These are phyloP conservation scores for Pipistrellus kuhlii DNA, from an alignment of 2,797 vertebrate genomes.

Conservation along the genomic window DNA sequence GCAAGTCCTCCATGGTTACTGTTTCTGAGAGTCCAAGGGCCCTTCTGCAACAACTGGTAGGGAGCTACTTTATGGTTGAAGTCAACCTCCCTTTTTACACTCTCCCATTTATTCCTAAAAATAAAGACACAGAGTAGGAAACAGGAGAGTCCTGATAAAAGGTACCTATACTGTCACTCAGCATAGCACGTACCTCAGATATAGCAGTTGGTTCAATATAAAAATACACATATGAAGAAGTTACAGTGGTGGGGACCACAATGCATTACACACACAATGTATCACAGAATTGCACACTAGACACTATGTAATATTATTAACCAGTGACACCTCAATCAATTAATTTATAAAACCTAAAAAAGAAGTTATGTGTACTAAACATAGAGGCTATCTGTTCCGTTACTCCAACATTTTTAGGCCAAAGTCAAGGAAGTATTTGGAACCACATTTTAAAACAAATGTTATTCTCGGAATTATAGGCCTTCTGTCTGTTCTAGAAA, in stretches of 20 bases:
- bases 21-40: not conserved
- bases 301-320: not conserved
- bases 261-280: not conserved
- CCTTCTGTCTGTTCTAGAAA: conserved; percentile 77
- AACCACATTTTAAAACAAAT: conserved; percentile 75
- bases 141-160: not conserved
- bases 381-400: conserved; percentile 14
- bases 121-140: conserved; percentile 33
- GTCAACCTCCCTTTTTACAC: not conserved
- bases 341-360: not conserved
- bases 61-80: not conserved
- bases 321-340: not conserved
- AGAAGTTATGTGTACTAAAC: not conserved
- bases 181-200: not conserved
- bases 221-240: not conserved
- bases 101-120: conserved; percentile 57
- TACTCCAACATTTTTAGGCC: conserved; percentile 53
- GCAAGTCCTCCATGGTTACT: not conserved
- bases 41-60: not conserved
- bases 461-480: conserved; percentile 78
- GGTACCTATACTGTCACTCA: not conserved
- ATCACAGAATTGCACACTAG: not conserved
- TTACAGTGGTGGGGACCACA: not conserved
- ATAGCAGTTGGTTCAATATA: not conserved
- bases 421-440: conserved; percentile 51